A percentile compares a stretch with the other conserved stretches of the same genome.
Evolutionary conservation across 2,797 vertebrate species (phyloP).

Genomic region (Pseudopleuronectes americanus): DNA sequence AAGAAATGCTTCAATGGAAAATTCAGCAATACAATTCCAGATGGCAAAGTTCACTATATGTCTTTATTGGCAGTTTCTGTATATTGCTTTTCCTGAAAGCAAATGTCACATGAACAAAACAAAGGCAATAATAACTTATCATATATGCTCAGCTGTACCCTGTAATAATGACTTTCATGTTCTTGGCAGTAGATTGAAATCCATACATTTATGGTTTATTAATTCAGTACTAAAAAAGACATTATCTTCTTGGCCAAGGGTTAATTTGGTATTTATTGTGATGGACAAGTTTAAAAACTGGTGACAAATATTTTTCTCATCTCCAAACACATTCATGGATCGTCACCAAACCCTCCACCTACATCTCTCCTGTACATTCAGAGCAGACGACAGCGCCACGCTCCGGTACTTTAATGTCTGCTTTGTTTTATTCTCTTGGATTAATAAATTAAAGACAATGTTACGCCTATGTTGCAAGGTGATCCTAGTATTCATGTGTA

Average conservation of each 20-base stretch:
- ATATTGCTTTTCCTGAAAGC: background rate
- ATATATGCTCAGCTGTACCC: no score
- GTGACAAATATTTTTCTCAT: background rate
- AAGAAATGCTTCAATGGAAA: background rate
- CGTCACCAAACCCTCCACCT: slow-evolving; percentile 55
- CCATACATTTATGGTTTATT: background rate
- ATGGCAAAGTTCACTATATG: background rate
- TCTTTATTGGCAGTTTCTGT: background rate
- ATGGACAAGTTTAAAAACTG: background rate
- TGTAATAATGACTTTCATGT: background rate
- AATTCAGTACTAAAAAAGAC: background rate
- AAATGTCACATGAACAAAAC: background rate
- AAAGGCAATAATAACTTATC: background rate
- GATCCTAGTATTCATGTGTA: slow-evolving; percentile 56
- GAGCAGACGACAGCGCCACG: slow-evolving; percentile 42
- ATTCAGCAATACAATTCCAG: background rate
- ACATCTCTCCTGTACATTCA: slow-evolving; percentile 39
- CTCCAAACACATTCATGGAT: slow-evolving; percentile 73
- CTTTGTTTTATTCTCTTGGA: slow-evolving; percentile 25
- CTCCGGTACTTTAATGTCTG: slow-evolving; percentile 16
- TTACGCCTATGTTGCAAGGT: slow-evolving; percentile 46
- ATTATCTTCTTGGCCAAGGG: background rate
- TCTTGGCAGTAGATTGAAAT: background rate
- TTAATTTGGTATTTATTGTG: background rate
- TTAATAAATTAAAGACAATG: slow-evolving; percentile 66